Percentiles rank a stretch among this genome's conserved stretches.
phyloP scores from a whole-genome alignment of 2,888 invertebrate genomes.

The Cephus spinipes region DNA sequence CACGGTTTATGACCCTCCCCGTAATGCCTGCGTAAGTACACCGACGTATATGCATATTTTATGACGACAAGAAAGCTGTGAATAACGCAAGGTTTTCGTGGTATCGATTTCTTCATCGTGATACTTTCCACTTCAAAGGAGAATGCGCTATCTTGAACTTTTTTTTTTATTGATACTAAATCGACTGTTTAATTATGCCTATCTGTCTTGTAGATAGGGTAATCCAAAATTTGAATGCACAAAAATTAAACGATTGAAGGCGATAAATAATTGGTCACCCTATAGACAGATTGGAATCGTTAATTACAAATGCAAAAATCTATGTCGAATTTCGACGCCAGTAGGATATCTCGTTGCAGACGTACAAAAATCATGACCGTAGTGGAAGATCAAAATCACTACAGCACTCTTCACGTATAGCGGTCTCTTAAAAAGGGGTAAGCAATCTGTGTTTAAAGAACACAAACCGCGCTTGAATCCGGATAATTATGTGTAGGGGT shows the following conservation, averaged over 20 bases:
- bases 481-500: constrained; percentile 58
- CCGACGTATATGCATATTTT: background rate
- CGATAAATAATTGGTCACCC: background rate
- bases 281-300: background rate
- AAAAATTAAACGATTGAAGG: background rate
- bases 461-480: constrained; percentile 33
- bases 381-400: background rate
- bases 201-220: background rate
- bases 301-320: background rate
- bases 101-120: background rate
- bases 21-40: background rate
- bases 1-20: background rate
- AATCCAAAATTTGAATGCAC: background rate
- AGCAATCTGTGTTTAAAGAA: background rate
- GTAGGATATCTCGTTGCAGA: background rate
- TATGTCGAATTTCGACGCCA: background rate
- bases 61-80: background rate
- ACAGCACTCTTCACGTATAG: background rate
- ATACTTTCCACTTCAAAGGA: background rate
- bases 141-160: background rate
- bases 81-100: background rate
- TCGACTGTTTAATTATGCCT: background rate
- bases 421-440: background rate
- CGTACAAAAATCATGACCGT: background rate
- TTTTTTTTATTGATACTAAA: background rate